phyloP scores from a whole-genome alignment of 1,140 invertebrate genomes.

The Zaprionus nigranus region DNA sequence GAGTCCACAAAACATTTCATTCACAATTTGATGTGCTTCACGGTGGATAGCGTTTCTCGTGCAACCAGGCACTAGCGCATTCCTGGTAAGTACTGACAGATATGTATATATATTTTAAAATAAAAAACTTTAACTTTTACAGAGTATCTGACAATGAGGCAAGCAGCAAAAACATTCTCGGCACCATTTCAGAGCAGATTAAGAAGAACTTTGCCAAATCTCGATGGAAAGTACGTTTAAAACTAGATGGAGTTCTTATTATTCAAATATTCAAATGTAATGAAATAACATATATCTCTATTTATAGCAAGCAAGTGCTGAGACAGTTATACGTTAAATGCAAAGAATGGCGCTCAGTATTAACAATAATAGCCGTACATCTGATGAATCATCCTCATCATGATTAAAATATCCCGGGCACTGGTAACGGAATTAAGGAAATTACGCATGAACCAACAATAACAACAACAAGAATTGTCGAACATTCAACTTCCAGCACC shows the following conservation, averaged over 20 bases:
- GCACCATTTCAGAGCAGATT: slow-evolving; percentile 98
- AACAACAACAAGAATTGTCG: neutral
- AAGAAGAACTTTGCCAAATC: slow-evolving; percentile 99
- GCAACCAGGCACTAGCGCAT: slow-evolving; percentile 96
- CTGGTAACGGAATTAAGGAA: too few species aligned
- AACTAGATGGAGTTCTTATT: neutral
- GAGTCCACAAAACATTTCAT: slow-evolving; percentile 99
- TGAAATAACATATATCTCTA: slow-evolving; percentile 44
- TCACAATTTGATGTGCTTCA: slow-evolving; percentile 98
- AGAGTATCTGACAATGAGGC: slow-evolving; percentile 99
- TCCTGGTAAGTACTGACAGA: slow-evolving; percentile 90
- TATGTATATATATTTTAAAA: neutral
- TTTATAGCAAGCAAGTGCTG: slow-evolving; percentile 96
- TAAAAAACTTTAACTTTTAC: neutral
- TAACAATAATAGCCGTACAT: slow-evolving; percentile 46
- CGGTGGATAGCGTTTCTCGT: slow-evolving; percentile 94
- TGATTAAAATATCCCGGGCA: too few species aligned
- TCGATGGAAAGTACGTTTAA: slow-evolving; percentile 94
- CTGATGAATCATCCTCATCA: slow-evolving; percentile 33
- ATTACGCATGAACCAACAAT: too few species aligned
- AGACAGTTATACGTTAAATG: slow-evolving; percentile 99
- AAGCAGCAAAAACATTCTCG: slow-evolving; percentile 98
- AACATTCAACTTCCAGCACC: slow-evolving; percentile 14
- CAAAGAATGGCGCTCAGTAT: slow-evolving; percentile 92
- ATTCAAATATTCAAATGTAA: neutral